Evolutionary conservation across 2,888 invertebrate species (phyloP), one percentile per base, ranked within the genome.

Genomic region (Mythimna albipuncta): DNA sequence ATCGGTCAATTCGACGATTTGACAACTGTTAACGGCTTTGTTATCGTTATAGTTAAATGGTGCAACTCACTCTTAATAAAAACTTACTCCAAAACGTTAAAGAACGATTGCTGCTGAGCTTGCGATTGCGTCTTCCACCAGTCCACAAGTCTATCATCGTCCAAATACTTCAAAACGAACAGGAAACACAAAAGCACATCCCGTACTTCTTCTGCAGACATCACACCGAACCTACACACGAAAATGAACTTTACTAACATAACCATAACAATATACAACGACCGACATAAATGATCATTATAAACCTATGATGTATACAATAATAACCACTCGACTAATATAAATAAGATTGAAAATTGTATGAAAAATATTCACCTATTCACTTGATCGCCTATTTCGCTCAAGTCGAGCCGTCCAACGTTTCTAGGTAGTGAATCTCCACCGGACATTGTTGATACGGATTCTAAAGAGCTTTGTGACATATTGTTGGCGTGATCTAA

Each of bases 101-200:
- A 98, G 93, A 99, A 99, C 73, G 98, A 97, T 57, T 98, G 96
- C 35, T 98, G 97, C 87, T 99, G 99, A 26, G 97, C 97, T 79
- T 98, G 98, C 2, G 97, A 97, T 87, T 98, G 98, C 83, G 98
- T 98, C 90, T 98, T 98, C 98, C 99, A 99, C 99, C 99, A 99
- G 59, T 98, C 97, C 67, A 99, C 97, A 73, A 99, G 97, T 87
- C 98, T 98, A 82, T 99, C 98, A 91, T 99, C 98, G 59, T 98
- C 98, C 84, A 99, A 94, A 94, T 99, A 98, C 93, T 99, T 99
- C 77, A 99, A 97, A 70, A 99, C 98, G 93, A 98, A 99, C 77
- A 99, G 96, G 95, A 99, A 99, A 91, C 98, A 98, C 72, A 99
- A 95, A 69, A 99, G 97, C 80, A 99, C 97, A 93, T 99, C 99